These are phyloP conservation scores for Oscheius sp. DNA, from an alignment of 2,888 invertebrate species.

Conservation along the genomic window DNA sequence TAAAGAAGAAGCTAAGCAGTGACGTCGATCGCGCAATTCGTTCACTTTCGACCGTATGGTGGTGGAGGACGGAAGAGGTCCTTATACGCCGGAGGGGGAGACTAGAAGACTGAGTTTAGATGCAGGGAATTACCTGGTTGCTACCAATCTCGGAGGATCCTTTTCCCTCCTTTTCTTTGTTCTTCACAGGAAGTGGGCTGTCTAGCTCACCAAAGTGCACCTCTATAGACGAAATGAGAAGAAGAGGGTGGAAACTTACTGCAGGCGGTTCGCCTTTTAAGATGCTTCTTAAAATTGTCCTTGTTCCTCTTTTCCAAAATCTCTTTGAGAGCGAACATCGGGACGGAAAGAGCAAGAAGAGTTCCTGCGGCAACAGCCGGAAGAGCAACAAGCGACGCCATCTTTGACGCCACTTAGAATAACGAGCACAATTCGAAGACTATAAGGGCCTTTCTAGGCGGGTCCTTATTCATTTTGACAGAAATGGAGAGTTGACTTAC, in stretches of 20 bases:
- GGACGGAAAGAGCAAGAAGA: conserved; percentile 23
- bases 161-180: background rate
- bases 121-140: conserved; percentile 2
- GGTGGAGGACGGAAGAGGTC: conserved; percentile 24
- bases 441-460: conserved; percentile 18
- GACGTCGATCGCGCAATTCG: conserved; percentile 1
- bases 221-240: background rate
- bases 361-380: conserved; percentile 32
- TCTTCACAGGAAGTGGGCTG: conserved; percentile 7
- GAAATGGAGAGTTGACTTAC: background rate
- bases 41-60: conserved; percentile 8
- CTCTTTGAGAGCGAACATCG: conserved; percentile 28
- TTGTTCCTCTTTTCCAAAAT: conserved; percentile 29
- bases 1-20: conserved; percentile 16
- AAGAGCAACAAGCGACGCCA: conserved; percentile 30
- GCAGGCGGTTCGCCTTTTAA: conserved; percentile 8
- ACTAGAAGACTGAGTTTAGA: conserved; percentile 11
- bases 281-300: conserved; percentile 21
- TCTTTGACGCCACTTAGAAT: conserved; percentile 25
- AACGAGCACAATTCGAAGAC: conserved; percentile 10
- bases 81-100: conserved; percentile 24
- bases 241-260: background rate
- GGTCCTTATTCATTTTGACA: background rate
- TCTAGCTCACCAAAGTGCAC: conserved; percentile 26
- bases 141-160: background rate